Evolutionary conservation across 1,140 invertebrate genomes (phyloP).

Genomic region (Bombus confusus): DNA sequence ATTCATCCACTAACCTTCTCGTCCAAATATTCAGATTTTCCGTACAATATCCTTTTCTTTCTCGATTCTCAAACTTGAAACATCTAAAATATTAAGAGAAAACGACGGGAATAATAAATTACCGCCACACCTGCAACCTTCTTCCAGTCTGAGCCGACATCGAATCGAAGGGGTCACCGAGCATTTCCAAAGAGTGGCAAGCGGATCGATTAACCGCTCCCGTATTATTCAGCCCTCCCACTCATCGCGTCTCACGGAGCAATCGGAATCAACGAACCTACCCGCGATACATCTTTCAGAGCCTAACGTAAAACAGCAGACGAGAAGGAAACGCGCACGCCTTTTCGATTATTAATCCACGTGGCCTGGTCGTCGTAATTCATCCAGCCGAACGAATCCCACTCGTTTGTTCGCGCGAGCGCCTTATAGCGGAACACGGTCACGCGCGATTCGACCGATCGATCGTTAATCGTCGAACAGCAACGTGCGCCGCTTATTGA

Average conservation of each 20-base stretch:
- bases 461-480: slow-evolving; percentile 49
- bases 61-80: too few species aligned
- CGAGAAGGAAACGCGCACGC: background rate
- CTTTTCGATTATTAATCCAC: slow-evolving; percentile 53
- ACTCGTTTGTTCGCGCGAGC: background rate
- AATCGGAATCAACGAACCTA: too few species aligned
- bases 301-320: background rate
- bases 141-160: background rate
- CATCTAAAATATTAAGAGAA: too few species aligned
- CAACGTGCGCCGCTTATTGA: slow-evolving; percentile 46
- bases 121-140: background rate
- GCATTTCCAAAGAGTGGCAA: too few species aligned
- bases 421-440: slow-evolving; percentile 46
- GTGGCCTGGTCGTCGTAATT: slow-evolving; percentile 37
- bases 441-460: slow-evolving; percentile 42
- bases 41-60: too few species aligned
- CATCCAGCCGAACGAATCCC: slow-evolving; percentile 10
- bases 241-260: background rate
- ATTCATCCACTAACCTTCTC: too few species aligned
- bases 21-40: too few species aligned
- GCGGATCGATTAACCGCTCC: background rate
- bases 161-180: background rate
- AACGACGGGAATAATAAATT: too few species aligned
- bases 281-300: background rate
- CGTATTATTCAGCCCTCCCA: background rate